Base-by-base conservation (phyloP, 1,140 invertebrate genomes). In the Drosophila nikananu region DNA sequence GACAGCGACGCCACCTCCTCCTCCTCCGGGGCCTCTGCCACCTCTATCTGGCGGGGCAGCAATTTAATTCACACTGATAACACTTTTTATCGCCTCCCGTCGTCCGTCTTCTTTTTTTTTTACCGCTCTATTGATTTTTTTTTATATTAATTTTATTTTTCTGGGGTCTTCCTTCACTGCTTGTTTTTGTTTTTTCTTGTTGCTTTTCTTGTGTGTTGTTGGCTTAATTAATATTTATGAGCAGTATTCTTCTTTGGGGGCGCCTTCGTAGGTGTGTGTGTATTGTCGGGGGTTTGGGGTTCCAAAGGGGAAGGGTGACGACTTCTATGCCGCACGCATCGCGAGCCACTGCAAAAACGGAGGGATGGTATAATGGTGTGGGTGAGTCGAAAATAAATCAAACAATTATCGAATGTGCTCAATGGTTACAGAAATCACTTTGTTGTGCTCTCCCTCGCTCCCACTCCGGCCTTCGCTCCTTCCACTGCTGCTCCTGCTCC, bases 291-390 rank as follows among this genome's bases (percentile, higher is more conserved):
- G 78, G 55, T 83, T 66, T 60, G 68, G 63, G 63, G 68, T 61
- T 82, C 67, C 54, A 57, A 57, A 39, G 78, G 72, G 75, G 63
- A 57, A 57, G 75, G 64, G 74, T 62, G 74, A 80, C 55, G 60
- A 64, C 62, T 90, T 84, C 74, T 89, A 89, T 83, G 86, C 84
- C 84, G 86, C 84, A 90, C 81, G 78, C 84, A 84, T 90, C 63
- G 76, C 59, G 61, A 81, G 77, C 57, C 61, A 72, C 84, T 89
- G 70, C 59, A 90, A 87, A 63, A 39, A 25, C 5, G 5, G 10
- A 23, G 44, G 67, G 51, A 64, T 21, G 25, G 64, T 63, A 77
- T 46, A 37, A 35, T 51, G 52, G 25, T 30, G 68, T 51, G 54
- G 55, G 32, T 23, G 32, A 55, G 32, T 10, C 54, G 21, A 57